Evolutionary conservation across 2,888 invertebrate genomes (phyloP).

Genomic region (Drosophila meridionalis): DNA sequence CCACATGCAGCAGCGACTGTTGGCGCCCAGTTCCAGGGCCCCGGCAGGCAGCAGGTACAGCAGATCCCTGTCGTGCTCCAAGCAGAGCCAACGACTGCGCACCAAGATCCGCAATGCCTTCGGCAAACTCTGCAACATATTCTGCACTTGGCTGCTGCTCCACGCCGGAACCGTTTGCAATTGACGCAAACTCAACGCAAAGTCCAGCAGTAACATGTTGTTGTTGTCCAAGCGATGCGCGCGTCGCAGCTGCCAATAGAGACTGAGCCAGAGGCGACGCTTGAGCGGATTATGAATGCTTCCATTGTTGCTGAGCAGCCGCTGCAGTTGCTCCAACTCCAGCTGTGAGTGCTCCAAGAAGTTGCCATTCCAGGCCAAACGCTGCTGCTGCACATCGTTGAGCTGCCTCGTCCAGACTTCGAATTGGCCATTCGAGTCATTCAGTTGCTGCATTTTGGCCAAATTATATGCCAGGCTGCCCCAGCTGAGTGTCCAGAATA

Average conservation of each 20-base stretch:
- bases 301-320: conserved; percentile 31
- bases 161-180: conserved; percentile 13
- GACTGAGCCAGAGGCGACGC: conserved; percentile 56
- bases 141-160: conserved; percentile 48
- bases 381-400: conserved; percentile 34
- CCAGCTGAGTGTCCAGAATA: conserved; percentile 2
- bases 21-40: conserved; percentile 47
- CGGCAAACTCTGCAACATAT: conserved; percentile 68
- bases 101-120: conserved; percentile 36
- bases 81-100: conserved; percentile 55
- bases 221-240: conserved; percentile 19
- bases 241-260: conserved; percentile 59
- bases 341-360: conserved; percentile 24
- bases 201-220: conserved; percentile 39
- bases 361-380: conserved; percentile 49
- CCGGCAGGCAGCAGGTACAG: conserved; percentile 27
- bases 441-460: conserved; percentile 14
- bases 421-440: conserved; percentile 18
- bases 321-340: conserved; percentile 24
- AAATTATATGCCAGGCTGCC: not conserved
- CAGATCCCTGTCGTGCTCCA: conserved; percentile 50
- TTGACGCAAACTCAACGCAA: conserved; percentile 56
- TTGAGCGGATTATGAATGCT: conserved; percentile 45
- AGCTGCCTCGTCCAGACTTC: conserved; percentile 44
- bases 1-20: conserved; percentile 61